A percentile compares a stretch with the other conserved stretches of the same genome.
Conservation (phyloP, 2,888 invertebrate species). For the Polyommatus iphigenia region DNA sequence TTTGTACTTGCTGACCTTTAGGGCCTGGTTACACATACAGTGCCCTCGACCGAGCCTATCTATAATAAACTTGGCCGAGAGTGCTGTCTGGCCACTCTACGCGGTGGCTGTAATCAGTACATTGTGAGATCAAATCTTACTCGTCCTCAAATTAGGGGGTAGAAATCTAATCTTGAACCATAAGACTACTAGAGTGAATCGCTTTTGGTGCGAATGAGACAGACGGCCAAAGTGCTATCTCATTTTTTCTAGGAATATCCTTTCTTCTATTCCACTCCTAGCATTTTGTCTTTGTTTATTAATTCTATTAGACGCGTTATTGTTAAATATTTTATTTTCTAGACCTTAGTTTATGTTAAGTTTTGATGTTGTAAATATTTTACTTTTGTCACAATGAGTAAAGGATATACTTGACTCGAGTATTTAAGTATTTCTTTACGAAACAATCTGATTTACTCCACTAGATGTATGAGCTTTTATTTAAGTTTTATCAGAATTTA, state of each 20-base stretch:
- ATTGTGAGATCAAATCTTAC: constrained; percentile 16
- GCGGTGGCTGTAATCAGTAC: too few species aligned
- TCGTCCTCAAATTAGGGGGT: neutral
- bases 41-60: too few species aligned
- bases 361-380: constrained; percentile 42
- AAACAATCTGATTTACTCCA: constrained; percentile 31
- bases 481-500: constrained; percentile 13
- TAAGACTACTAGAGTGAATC: neutral
- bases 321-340: constrained; percentile 13
- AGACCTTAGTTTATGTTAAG: constrained; percentile 35
- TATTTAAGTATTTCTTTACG: constrained; percentile 61
- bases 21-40: too few species aligned
- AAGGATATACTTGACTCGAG: constrained; percentile 58
- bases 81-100: too few species aligned
- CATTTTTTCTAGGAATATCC: neutral
- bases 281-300: neutral
- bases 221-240: neutral
- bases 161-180: neutral
- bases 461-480: neutral
- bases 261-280: neutral
- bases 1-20: constrained; percentile 1
- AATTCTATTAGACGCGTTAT: constrained; percentile 28
- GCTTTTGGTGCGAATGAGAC: neutral
- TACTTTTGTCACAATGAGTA: constrained; percentile 43
- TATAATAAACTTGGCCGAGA: too few species aligned